phyloP scores from a whole-genome alignment of 2,113 vertebrate genomes.

The Microtus richardsoni region DNA sequence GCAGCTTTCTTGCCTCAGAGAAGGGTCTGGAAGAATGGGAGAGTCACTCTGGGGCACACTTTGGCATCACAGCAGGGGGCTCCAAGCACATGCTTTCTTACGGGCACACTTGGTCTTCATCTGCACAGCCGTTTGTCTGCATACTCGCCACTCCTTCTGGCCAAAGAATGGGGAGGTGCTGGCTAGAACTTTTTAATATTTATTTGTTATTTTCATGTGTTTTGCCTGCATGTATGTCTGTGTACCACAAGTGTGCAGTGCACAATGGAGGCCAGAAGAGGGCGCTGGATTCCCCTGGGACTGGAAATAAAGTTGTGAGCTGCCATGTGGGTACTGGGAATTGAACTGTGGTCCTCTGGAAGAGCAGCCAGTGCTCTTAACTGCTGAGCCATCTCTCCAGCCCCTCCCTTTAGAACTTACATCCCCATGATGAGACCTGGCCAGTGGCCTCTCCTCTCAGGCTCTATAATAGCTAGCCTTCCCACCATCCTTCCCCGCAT shows the following conservation, averaged over 20 bases:
- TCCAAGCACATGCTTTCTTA: not conserved
- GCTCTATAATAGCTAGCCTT: not conserved
- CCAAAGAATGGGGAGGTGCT: not conserved
- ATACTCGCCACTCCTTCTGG: not conserved
- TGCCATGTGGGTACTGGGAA: not conserved
- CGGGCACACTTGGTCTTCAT: not conserved
- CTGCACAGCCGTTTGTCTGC: not conserved
- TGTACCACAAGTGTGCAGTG: not conserved
- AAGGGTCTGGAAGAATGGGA: not conserved
- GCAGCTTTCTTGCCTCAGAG: constrained; percentile 49
- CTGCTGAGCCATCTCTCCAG: not conserved
- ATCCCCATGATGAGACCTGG: not conserved
- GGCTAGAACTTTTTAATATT: not conserved
- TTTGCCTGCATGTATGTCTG: not conserved
- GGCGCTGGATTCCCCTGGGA: not conserved
- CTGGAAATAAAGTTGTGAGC: not conserved
- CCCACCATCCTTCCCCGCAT: not conserved
- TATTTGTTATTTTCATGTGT: not conserved
- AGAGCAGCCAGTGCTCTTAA: not conserved
- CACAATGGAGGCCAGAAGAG: not conserved
- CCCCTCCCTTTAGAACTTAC: not conserved
- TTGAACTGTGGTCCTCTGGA: not conserved
- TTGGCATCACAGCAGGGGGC: constrained; percentile 41
- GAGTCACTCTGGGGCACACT: constrained; percentile 27
- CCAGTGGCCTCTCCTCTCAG: not conserved